Base-by-base conservation (phyloP, 2,797 vertebrate species). In the Cephalopachus bancanus region DNA sequence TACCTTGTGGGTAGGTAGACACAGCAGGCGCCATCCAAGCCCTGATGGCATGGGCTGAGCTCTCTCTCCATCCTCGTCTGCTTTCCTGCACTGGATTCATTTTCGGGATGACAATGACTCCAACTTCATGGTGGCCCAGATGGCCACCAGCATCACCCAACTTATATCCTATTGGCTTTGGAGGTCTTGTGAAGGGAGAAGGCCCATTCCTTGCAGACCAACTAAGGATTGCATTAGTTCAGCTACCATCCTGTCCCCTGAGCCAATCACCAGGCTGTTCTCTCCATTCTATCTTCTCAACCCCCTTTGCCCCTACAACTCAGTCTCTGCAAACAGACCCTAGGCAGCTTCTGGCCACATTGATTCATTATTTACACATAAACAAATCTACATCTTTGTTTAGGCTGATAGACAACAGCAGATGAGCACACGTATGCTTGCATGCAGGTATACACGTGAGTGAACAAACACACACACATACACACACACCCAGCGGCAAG, bases 1-100 rank as follows among this genome's bases (percentile, higher is more conserved):
- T 0, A 4, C 51, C 10, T 20, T 7, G 49, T 7, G 14, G 49
- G n/a, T 10, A 24, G 30, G n/a, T 10, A 53, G 75, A 28, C n/a
- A 5, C 3, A 1, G 33, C 0, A 1, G 24, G 24, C n/a, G 24
- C 30, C 0, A 26, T 15, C 16, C 24, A 37, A 28, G 22, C 44
- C 6, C 4, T 3, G 5, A 10, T 3, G 44, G 51, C 4, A 9
- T 51, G 78, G n/a, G 17, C 7, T 20, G 19, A 7, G 62, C 22
- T 51, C 3, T n/a, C 4, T 75, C 16, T 49, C 74, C 16, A 5
- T 16, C 28, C 53, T 33, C 67, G 14, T 81, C 19, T 44, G 11
- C 80, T 44, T 28, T 51, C 65, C 30, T 60, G 81, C 3, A 0
- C 11, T 1, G 10, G 20, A 17, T 55, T 83, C 49, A 44, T 37